Evolutionary conservation across 2,797 vertebrate genomes (phyloP), one percentile per base, ranked within the genome.

Genomic region (Pangasius macronema): DNA sequence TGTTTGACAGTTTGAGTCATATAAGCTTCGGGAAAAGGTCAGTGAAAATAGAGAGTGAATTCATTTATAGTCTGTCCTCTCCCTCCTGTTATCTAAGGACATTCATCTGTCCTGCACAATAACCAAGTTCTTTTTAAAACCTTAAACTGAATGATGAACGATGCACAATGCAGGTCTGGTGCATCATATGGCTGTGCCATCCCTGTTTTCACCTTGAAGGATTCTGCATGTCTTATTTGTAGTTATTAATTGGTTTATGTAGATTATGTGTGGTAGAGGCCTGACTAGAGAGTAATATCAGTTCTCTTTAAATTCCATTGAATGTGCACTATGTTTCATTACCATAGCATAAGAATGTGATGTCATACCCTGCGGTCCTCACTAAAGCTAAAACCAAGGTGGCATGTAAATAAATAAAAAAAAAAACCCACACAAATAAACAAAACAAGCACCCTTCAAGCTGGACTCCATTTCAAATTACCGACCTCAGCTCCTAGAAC

Each of bases 351-450:
- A 85, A 89, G 82, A 91, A 82, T 91, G 90, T 92, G 88, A 87
- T 90, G 88, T 91, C 89, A 90, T 89, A 87, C 83, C 87, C 89
- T 92, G 93, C 83, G 79, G 91, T 92, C 90, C 86, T 93, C 91
- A 91, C 88, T 89, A 90, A 90, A 91, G 89, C 92, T 94, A 92
- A 95, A 96, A 95, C 93, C 93, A 93, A 93, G 91, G 91, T 94
- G 95, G 95, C 93, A 85, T 86, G 86, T 88, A 46, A 72, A 72
- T 46, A 85, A 88, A 70, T 59, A 80, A 87, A 46, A 70, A 88
- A 70, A 42, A 18, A 55, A 5, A 22, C 67, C 75, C 39, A 59
- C 22, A 80, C 24, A 42, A 42, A n/a, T 27, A 16, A 57, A 88
- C 84, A 36, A 75, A 63, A 86, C 42, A 82, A 55, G 57, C 20